Evolutionary conservation across 2,113 vertebrate genomes (phyloP), one percentile per base, ranked within the genome.

Genomic region (Notarius lentiginosus): DNA sequence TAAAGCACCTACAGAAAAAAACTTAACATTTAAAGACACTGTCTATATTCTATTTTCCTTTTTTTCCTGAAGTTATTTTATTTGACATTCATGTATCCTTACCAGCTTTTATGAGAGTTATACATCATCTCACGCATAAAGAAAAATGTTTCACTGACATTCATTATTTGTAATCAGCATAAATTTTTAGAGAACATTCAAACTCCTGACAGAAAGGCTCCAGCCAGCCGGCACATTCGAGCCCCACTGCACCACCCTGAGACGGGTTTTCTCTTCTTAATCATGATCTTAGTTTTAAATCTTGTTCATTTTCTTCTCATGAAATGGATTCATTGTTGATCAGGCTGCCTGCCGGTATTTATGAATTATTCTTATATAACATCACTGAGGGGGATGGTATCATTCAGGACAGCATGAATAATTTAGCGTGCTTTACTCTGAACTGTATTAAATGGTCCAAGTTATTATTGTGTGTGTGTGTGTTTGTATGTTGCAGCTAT

Each of bases 401-500:
- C 65, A 30, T 30, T 68, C 27, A 68, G 2, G 65, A 30, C 65
- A 68, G 65, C 63, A 14, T n/a, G 10, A 66, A 27, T 14, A 66
- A 66, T n/a, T 30, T 30, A 68, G 11, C 7, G 27, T 68, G 27
- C n/a, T 63, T 7, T 24, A 24, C 22, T 63, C 9, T 34, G 24
- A 66, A 27, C 24, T 11, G 63, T 66, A 11, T 27, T 66, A 66
- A 65, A 65, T 65, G 14, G 4, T 5, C 27, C 27, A 70, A 7
- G 47, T 20, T 24, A 51, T 53, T 55, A n/a, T 65, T 30, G 30
- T 89, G 34, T 89, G 53, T n/a, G n/a, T n/a, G 55, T 86, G 65
- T 76, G 17, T 82, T 65, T 87, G 22, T 91, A 82, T 82, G 53
- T 85, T 92, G 65, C 89, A 98, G 97, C 85, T 92, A 91, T 72